Percentiles rank a stretch among this genome's conserved stretches.
These are phyloP conservation scores for Chromoteleia sp. DNA, from an alignment of 2,888 invertebrate species.

Conservation along the genomic window DNA sequence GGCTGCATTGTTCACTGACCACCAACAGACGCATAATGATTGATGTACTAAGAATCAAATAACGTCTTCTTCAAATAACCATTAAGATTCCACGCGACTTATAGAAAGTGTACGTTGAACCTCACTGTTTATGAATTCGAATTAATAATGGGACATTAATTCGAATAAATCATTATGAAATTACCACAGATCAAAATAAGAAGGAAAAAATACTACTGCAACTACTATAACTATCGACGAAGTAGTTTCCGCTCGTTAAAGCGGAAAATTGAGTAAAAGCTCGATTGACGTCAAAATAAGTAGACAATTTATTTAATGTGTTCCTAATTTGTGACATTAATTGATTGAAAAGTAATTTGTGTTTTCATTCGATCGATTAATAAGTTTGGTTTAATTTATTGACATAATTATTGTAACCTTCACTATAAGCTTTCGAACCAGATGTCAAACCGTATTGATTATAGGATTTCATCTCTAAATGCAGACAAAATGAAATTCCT, in stretches of 20 bases:
- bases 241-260: background rate
- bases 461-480: too few relatives aligned
- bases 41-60: constrained; percentile 46
- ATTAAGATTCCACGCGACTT: constrained; percentile 40
- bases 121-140: constrained; percentile 16
- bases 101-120: constrained; percentile 32
- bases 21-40: constrained; percentile 41
- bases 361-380: too few relatives aligned
- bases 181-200: constrained; percentile 29
- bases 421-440: too few relatives aligned
- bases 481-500: too few relatives aligned
- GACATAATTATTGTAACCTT: too few relatives aligned
- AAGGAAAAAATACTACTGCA: too few relatives aligned
- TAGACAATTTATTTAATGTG: background rate
- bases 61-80: constrained; percentile 41
- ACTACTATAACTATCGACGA: too few relatives aligned
- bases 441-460: too few relatives aligned
- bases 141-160: constrained; percentile 35
- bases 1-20: constrained; percentile 29
- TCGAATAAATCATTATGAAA: constrained; percentile 27
- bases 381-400: too few relatives aligned
- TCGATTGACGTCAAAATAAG: background rate
- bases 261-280: background rate
- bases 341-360: background rate
- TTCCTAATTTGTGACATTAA: background rate